A percentile compares a stretch with the other conserved stretches of the same genome.
phyloP scores from a whole-genome alignment of 2,797 vertebrate genomes.

The Fringilla coelebs region DNA sequence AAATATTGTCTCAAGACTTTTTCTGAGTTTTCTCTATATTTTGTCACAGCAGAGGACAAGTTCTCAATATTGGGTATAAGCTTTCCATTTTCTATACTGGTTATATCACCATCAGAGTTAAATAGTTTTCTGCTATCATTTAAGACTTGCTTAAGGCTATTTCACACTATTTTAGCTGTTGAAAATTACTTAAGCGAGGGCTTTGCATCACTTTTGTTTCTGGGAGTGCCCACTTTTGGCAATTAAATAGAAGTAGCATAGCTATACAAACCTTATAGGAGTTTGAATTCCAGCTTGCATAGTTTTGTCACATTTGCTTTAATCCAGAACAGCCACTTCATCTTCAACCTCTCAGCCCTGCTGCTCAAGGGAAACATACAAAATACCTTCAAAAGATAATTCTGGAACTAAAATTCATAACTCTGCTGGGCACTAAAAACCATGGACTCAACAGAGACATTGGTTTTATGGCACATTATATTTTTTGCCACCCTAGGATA shows the following conservation, averaged over 20 bases:
- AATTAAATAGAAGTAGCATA: background rate
- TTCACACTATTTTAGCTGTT: background rate
- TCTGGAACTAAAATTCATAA: slow-evolving; percentile 57
- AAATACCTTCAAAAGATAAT: slow-evolving; percentile 58
- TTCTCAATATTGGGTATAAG: background rate
- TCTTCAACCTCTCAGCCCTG: slow-evolving; percentile 16
- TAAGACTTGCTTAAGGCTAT: background rate
- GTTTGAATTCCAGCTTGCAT: slow-evolving; percentile 12
- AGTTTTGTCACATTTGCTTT: slow-evolving; percentile 7
- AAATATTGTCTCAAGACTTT: background rate
- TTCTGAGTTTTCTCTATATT: background rate
- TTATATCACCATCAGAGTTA: background rate
- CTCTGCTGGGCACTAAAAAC: slow-evolving; percentile 51
- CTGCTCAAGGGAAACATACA: slow-evolving; percentile 54
- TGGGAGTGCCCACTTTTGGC: background rate
- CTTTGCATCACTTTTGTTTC: slow-evolving; percentile 11
- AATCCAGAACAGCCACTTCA: slow-evolving; percentile 24
- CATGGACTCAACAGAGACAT: slow-evolving; percentile 52
- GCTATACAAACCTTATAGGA: background rate
- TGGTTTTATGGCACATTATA: slow-evolving; percentile 54
- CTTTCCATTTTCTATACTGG: background rate
- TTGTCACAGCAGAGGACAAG: background rate
- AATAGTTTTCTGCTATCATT: background rate
- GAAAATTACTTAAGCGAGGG: background rate
- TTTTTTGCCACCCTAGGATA: slow-evolving; percentile 51